These are phyloP conservation scores for Drosophila pallidifrons DNA, from an alignment of 1,140 invertebrate species.

Conservation along the genomic window DNA sequence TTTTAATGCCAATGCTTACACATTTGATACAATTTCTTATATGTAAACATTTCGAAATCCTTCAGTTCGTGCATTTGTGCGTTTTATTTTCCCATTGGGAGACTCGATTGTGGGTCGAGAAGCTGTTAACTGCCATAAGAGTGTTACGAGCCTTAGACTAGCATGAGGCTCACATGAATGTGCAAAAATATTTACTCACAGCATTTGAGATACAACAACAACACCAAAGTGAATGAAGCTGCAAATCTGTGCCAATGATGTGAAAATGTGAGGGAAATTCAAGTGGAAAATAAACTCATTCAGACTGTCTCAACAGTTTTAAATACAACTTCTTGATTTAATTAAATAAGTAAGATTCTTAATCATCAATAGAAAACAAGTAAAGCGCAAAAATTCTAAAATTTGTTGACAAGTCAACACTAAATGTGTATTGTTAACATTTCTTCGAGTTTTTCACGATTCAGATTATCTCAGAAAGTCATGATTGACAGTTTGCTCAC, in stretches of 20 bases:
- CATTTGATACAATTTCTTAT: constrained; percentile 65
- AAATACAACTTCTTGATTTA: no score
- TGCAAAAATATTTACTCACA: constrained; percentile 39
- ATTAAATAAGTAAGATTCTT: no score
- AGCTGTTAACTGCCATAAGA: constrained; percentile 24
- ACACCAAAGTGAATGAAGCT: constrained; percentile 12
- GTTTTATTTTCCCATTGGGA: constrained; percentile 51
- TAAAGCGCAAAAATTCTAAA: no score
- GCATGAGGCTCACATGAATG: constrained; percentile 23
- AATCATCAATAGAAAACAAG: no score
- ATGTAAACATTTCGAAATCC: constrained; percentile 59
- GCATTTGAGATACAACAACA: constrained; percentile 1
- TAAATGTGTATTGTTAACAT: no score
- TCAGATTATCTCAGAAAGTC: neutral
- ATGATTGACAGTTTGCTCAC: neutral
- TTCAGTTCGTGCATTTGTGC: constrained; percentile 55
- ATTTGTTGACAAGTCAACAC: no score
- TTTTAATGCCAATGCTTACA: constrained; percentile 75
- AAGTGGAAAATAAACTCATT: constrained; percentile 7
- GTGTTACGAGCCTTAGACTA: constrained; percentile 12
- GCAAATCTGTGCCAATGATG: constrained; percentile 49
- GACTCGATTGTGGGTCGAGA: constrained; percentile 17
- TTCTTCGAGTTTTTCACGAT: no score
- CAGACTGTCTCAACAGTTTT: constrained; percentile 17
- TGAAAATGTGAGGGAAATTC: constrained; percentile 20